Percentiles rank a stretch among this genome's conserved stretches.
phyloP scores from a whole-genome alignment of 2,888 invertebrate species.

The Ormyrus labotus region DNA sequence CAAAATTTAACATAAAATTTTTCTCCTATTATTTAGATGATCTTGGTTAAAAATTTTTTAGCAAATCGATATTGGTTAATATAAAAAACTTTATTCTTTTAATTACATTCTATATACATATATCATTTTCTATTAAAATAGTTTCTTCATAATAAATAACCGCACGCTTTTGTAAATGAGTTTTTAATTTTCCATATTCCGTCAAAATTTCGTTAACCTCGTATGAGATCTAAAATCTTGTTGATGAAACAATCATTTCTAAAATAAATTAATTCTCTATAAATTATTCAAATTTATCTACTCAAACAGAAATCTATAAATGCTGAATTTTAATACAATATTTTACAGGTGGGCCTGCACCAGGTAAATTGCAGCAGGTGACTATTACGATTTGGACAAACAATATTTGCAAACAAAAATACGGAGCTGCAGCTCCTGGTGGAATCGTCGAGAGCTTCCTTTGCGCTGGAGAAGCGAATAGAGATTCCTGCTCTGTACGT shows the following conservation, averaged over 20 bases:
- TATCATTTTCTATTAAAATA: neutral
- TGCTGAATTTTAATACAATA: neutral
- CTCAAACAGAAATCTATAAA: neutral
- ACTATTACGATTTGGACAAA: slow-evolving; percentile 91
- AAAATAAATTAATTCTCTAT: too few species aligned
- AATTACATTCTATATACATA: slow-evolving; percentile 11
- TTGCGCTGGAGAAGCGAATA: slow-evolving; percentile 89
- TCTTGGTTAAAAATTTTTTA: neutral
- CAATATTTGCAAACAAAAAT: slow-evolving; percentile 85
- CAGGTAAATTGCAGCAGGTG: slow-evolving; percentile 88
- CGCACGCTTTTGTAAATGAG: too few species aligned
- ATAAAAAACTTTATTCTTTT: slow-evolving; percentile 29
- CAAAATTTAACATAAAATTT: too few species aligned
- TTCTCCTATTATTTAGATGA: too few species aligned
- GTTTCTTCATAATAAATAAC: too few species aligned
- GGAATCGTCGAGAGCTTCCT: slow-evolving; percentile 92
- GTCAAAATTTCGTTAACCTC: too few species aligned
- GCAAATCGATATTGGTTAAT: slow-evolving; percentile 31
- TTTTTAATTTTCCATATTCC: too few species aligned
- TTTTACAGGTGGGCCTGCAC: slow-evolving; percentile 86
- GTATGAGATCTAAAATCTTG: too few species aligned
- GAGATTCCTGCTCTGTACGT: slow-evolving; percentile 93
- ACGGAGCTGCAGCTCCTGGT: slow-evolving; percentile 91
- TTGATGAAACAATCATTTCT: too few species aligned
- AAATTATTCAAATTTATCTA: neutral